Evolutionary conservation across 1,140 invertebrate species (phyloP), one percentile per base, ranked within the genome.

Genomic region (Rhyzopertha dominica): DNA sequence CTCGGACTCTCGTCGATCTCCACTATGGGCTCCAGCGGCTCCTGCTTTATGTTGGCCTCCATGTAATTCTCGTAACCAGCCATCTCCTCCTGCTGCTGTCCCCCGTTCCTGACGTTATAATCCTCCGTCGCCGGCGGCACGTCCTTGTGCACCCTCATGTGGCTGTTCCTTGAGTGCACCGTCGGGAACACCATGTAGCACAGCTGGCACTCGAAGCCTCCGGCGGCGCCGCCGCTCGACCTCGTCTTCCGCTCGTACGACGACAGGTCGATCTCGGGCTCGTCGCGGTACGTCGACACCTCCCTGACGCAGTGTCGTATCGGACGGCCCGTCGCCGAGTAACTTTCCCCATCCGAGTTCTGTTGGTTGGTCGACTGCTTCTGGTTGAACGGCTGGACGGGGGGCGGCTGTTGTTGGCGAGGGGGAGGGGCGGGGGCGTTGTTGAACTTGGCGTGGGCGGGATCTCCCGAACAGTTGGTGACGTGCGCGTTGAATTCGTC

Each of bases 401-500:
- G 10, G 18, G 38, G 19, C 34, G 13, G 20, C 26, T 35, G n/a
- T 19, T 43, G 38, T 49, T 26, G 37, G 10, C 32, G 35, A 20
- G 34, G 25, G 17, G 31, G 9, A 7, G 25, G n/a, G 35, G 19
- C 12, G 25, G 29, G 8, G 19, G 44, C 9, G 22, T 10, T 8
- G 31, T 37, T 5, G 22, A 17, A 16, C 18, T 50, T 5, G 44
- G 44, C 18, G 28, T 13, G 7, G 16, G 19, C 16, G 24, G 41
- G 32, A 47, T 46, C 25, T 42, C 44, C 28, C 24, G 56, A 53
- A 38, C 62, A 64, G 24, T 54, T 62, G 23, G 55, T 58, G 39
- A 61, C 58, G 38, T 67, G 65, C 9, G 51, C 45, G 40, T 66
- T 67, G 43, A 66, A 67, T 40, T 65, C 61, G 42, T 63, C 56